These are phyloP conservation scores for Spea bombifrons DNA, from an alignment of 2,113 vertebrate species.

Conservation along the genomic window DNA sequence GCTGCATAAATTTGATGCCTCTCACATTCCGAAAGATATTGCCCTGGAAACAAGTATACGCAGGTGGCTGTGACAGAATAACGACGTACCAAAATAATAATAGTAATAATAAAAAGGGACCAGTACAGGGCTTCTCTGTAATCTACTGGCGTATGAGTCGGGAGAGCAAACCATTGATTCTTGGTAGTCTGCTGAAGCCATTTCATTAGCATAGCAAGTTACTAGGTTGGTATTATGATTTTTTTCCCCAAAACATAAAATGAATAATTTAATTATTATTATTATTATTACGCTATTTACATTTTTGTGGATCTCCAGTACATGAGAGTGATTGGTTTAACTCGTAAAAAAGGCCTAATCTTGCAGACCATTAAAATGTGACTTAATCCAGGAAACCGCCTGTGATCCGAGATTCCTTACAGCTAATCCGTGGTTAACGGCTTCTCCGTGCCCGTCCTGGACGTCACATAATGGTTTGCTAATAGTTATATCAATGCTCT, in stretches of 20 bases:
- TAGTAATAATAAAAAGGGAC: no score
- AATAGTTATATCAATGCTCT: slow-evolving; percentile 45
- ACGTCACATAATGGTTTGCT: slow-evolving; percentile 43
- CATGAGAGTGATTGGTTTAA: no score
- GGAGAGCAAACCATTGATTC: no score
- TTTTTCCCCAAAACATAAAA: no score
- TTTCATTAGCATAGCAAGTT: no score
- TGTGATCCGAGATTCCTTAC: slow-evolving; percentile 34
- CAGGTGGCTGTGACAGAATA: background rate
- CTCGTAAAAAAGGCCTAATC: fast-evolving
- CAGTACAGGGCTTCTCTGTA: no score
- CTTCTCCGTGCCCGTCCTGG: slow-evolving; percentile 41
- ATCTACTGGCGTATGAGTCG: no score
- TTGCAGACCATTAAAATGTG: slow-evolving; percentile 46
- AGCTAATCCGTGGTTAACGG: slow-evolving; percentile 53
- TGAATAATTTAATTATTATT: no score
- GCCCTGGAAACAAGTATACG: background rate
- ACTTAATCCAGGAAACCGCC: slow-evolving; percentile 53
- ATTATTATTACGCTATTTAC: no score
- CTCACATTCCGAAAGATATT: slow-evolving; percentile 2
- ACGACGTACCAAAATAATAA: background rate
- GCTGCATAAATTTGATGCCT: background rate
- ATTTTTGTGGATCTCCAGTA: no score
- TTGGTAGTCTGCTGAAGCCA: no score
- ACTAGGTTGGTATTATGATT: no score